These are phyloP conservation scores for Apostichopus californicus DNA, from an alignment of 35 echinoderm and acorn worm genomes.

Conservation along the genomic window DNA sequence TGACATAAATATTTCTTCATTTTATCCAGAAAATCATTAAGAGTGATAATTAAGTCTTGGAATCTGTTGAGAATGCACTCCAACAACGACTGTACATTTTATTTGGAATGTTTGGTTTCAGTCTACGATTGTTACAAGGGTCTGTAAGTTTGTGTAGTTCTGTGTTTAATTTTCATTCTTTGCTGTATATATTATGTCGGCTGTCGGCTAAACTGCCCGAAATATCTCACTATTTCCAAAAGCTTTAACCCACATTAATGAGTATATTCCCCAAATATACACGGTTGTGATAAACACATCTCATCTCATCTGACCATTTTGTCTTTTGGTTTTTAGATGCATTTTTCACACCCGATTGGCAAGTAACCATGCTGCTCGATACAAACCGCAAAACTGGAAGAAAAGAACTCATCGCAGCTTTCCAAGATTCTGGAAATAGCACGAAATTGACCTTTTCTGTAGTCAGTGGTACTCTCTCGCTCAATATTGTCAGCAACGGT, in stretches of 20 bases:
- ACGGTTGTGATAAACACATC: too few relatives aligned
- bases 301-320: not conserved
- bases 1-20: not conserved
- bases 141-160: too few relatives aligned
- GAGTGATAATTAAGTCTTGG: not conserved
- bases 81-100: too few relatives aligned
- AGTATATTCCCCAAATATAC: not conserved
- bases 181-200: not conserved
- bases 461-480: constrained; percentile 21
- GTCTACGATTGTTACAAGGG: too few relatives aligned
- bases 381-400: not conserved
- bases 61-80: too few relatives aligned
- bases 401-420: not conserved
- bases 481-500: constrained; percentile 19
- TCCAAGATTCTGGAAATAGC: constrained; percentile 15
- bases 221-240: too few relatives aligned
- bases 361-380: constrained; percentile 15
- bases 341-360: constrained; percentile 6
- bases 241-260: too few relatives aligned
- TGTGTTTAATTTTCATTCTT: too few relatives aligned
- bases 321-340: constrained; percentile 1
- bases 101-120: too few relatives aligned
- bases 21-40: not conserved
- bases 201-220: too few relatives aligned
- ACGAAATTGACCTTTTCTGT: constrained; percentile 33